Percentiles rank a stretch among this genome's conserved stretches.
Conservation (phyloP, 2,113 vertebrate genomes). For the Gallinago media region DNA sequence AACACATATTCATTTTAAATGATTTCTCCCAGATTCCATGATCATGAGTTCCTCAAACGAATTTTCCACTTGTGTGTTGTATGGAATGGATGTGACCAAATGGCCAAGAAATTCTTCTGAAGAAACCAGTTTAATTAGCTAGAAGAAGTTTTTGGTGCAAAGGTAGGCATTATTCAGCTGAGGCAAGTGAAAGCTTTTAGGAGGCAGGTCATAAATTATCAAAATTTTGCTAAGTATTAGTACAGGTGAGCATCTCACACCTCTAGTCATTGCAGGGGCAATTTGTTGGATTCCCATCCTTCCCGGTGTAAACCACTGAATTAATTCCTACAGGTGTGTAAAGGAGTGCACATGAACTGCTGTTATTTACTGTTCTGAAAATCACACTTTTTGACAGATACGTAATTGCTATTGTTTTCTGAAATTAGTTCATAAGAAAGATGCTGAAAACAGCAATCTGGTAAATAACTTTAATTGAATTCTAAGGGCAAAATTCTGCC, state of each 20-base stretch:
- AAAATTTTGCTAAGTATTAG: not conserved
- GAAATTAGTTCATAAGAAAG: slow-evolving; percentile 51
- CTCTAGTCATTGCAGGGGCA: not conserved
- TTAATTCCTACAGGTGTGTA: not conserved
- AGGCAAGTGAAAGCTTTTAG: not conserved
- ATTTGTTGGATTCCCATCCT: not conserved
- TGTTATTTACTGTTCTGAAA: not conserved
- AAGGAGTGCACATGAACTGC: not conserved
- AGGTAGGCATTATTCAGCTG: not conserved
- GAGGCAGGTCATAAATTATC: not conserved
- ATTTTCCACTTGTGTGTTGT: not conserved
- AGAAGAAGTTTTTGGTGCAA: not conserved
- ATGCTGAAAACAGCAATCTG: slow-evolving; percentile 38
- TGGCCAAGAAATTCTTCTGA: not conserved
- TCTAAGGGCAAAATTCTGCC: slow-evolving; percentile 49
- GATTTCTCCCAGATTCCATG: not conserved
- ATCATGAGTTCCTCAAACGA: not conserved
- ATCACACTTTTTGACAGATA: slow-evolving; percentile 4
- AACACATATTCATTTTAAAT: slow-evolving; percentile 19
- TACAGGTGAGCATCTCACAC: not conserved
- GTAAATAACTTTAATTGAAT: slow-evolving; percentile 61
- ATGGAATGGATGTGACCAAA: not conserved
- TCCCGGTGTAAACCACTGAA: not conserved
- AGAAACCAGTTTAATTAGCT: not conserved
- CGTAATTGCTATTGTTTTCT: slow-evolving; percentile 39